Evolutionary conservation across 2,888 invertebrate genomes (phyloP).

Genomic region (Ceramica pisi): DNA sequence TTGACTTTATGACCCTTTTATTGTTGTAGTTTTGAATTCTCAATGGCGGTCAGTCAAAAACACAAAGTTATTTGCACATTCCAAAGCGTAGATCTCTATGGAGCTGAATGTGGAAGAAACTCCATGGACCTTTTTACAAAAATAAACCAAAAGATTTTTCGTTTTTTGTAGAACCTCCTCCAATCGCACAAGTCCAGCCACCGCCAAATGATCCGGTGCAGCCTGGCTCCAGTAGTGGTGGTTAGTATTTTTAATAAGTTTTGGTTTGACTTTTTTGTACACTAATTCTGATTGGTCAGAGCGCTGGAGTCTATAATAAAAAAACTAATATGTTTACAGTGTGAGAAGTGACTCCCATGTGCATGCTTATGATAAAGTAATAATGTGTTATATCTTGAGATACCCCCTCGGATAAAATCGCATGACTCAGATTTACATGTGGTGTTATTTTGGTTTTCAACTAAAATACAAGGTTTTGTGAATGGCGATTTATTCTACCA

Average conservation of each 20-base stretch:
- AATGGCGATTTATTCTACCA: not conserved
- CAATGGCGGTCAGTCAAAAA: too few species aligned
- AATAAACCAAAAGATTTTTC: too few species aligned
- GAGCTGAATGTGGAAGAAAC: too few species aligned
- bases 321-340: slow-evolving; percentile 23
- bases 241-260: slow-evolving; percentile 47
- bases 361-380: slow-evolving; percentile 37
- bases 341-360: slow-evolving; percentile 8
- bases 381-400: slow-evolving; percentile 10
- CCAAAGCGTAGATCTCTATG: too few species aligned
- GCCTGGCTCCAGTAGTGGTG: slow-evolving; percentile 53
- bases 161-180: slow-evolving; percentile 48
- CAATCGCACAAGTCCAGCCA: slow-evolving; percentile 47
- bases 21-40: too few species aligned
- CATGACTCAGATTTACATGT: not conserved
- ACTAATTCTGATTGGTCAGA: slow-evolving; percentile 28
- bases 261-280: slow-evolving; percentile 9
- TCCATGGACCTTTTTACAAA: too few species aligned
- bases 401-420: not conserved
- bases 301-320: slow-evolving; percentile 2
- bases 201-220: slow-evolving; percentile 72
- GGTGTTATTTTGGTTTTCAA: not conserved
- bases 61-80: too few species aligned
- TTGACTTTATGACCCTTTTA: not conserved
- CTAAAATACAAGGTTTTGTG: not conserved